Conservation (phyloP, 2,113 vertebrate genomes). For the Pyxicephalus adspersus region DNA sequence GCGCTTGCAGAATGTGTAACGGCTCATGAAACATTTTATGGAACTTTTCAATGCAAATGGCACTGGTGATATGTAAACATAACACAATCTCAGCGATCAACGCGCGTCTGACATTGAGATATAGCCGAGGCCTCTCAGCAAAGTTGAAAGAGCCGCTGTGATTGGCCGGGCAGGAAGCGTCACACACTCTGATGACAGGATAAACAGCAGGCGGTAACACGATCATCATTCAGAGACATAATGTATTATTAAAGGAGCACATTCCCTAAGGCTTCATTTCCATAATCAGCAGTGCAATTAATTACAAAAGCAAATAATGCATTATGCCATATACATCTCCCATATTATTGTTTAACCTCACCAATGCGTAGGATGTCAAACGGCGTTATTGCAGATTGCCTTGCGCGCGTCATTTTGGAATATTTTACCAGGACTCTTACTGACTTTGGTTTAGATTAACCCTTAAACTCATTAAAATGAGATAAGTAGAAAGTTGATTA, state of each 20-base stretch:
- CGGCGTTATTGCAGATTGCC: no score
- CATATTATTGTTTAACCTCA: slow-evolving; percentile 24
- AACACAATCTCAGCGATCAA: not conserved
- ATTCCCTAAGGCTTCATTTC: slow-evolving; percentile 53
- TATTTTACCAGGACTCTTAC: no score
- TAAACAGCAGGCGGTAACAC: slow-evolving; percentile 35
- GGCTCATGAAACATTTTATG: not conserved
- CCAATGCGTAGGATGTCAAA: not conserved
- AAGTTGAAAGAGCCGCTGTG: not conserved
- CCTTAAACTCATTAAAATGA: no score
- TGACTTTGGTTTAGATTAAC: no score
- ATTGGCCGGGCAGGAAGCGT: slow-evolving; percentile 40
- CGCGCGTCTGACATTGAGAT: slow-evolving; percentile 35
- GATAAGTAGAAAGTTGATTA: no score
- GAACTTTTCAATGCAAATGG: not conserved
- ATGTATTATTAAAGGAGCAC: slow-evolving; percentile 48
- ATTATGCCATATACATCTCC: slow-evolving; percentile 8
- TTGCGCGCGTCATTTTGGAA: no score
- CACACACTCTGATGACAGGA: slow-evolving; percentile 41
- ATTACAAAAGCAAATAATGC: slow-evolving; percentile 55
- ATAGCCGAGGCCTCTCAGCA: slow-evolving; percentile 13
- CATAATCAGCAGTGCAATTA: slow-evolving; percentile 56
- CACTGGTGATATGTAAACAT: not conserved
- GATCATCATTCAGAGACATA: slow-evolving; percentile 51
- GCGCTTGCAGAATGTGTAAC: no score